phyloP scores from a whole-genome alignment of 1,140 invertebrate genomes.

The Zeugodacus cucurbitae region DNA sequence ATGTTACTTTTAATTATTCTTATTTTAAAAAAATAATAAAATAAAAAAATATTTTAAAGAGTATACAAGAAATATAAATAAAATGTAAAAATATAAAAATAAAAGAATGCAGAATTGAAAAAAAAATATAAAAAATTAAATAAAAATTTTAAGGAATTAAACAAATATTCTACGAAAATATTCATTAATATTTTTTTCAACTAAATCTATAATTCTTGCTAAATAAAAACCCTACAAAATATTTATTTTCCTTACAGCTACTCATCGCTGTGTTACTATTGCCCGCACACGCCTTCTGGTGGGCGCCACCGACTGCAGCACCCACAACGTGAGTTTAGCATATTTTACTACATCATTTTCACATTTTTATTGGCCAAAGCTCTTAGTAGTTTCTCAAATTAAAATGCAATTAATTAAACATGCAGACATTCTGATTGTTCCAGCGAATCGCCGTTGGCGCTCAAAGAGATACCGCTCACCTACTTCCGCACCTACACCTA shows the following conservation, averaged over 20 bases:
- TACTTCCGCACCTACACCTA: constrained; percentile 64
- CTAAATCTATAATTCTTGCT: neutral
- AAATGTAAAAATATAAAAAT: no score
- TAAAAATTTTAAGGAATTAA: no score
- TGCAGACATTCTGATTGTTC: neutral
- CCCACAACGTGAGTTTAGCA: neutral
- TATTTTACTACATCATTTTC: no score
- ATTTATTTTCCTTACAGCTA: constrained; percentile 10
- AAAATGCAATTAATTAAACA: neutral
- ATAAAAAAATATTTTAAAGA: no score
- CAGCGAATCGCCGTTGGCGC: constrained; percentile 51
- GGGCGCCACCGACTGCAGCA: neutral
- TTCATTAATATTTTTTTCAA: no score
- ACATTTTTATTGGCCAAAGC: no score
- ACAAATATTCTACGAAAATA: no score
- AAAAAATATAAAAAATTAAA: no score
- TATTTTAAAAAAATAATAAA: no score
- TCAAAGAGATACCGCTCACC: constrained; percentile 61
- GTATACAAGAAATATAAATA: no score
- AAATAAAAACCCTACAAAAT: neutral
- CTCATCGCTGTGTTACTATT: neutral
- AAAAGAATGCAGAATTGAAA: no score
- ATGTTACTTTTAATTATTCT: no score
- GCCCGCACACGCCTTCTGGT: constrained; percentile 46
- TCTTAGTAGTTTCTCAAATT: neutral